Percentiles rank a stretch among this genome's conserved stretches.
Evolutionary conservation across 2,888 invertebrate genomes (phyloP).

Genomic region (Rhodophaea formosa): DNA sequence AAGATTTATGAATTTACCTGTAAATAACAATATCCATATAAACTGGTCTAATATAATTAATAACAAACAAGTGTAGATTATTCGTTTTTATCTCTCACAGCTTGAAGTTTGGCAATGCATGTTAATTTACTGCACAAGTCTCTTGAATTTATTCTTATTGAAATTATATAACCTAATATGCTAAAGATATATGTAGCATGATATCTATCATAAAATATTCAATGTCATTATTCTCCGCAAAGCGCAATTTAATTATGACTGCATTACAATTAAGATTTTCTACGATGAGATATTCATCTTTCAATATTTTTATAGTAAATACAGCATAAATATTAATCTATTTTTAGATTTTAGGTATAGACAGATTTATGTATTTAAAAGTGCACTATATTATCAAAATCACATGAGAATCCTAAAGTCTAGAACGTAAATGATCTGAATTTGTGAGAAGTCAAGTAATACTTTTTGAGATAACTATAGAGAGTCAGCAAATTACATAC

Average conservation of each 20-base stretch:
- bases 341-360: too few relatives aligned
- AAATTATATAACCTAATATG: background rate
- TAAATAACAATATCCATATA: conserved; percentile 10
- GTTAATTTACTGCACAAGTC: conserved; percentile 46
- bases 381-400: too few relatives aligned
- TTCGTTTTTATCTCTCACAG: conserved; percentile 37
- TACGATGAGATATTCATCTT: too few relatives aligned
- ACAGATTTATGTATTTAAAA: too few relatives aligned
- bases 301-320: too few relatives aligned
- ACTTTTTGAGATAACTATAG: background rate
- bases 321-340: too few relatives aligned
- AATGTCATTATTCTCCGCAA: background rate
- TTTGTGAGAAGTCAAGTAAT: background rate
- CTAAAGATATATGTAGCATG: background rate
- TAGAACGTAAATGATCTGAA: background rate
- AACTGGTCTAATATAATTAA: background rate
- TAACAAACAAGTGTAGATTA: background rate
- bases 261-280: too few relatives aligned
- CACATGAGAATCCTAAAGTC: background rate
- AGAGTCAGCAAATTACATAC: background rate
- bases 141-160: background rate
- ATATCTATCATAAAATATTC: background rate
- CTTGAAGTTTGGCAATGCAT: conserved; percentile 66
- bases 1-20: conserved; percentile 15
- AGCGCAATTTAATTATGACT: background rate